A percentile compares a stretch with the other conserved stretches of the same genome.
Conservation (phyloP, 1,140 invertebrate species). For the Trinorchestia longiramus region DNA sequence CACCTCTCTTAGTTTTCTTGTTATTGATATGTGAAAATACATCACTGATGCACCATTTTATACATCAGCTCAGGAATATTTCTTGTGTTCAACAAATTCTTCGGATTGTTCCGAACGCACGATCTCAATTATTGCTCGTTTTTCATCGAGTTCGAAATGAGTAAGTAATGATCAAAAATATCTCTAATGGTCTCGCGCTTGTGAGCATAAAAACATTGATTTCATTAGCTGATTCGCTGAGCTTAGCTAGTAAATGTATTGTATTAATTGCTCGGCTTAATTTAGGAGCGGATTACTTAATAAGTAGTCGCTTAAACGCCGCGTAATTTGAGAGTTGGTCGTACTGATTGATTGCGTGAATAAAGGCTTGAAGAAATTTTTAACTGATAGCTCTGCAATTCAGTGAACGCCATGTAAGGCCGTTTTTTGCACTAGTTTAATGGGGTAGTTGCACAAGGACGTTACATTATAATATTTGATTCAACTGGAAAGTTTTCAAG, state of each 20-base stretch:
- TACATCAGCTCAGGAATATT: background rate
- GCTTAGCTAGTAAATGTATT: background rate
- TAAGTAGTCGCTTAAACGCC: background rate
- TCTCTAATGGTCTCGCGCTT: background rate
- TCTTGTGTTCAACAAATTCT: background rate
- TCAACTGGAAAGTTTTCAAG: too few species aligned
- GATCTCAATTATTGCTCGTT: background rate
- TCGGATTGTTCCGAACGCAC: background rate
- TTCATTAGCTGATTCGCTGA: background rate
- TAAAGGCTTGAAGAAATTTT: background rate
- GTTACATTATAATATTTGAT: too few species aligned
- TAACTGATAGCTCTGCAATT: background rate
- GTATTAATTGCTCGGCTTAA: background rate
- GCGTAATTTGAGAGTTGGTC: background rate
- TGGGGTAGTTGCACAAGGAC: too few species aligned
- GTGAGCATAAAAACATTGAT: background rate
- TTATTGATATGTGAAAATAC: too few species aligned
- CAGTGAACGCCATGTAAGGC: background rate
- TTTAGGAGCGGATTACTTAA: background rate
- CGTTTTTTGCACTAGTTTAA: too few species aligned
- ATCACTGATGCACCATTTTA: too few species aligned
- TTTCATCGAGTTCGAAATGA: background rate
- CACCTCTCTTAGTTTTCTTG: too few species aligned
- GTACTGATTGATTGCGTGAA: background rate
- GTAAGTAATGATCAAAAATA: background rate